Evolutionary conservation across 1,140 invertebrate species (phyloP).

Genomic region (Drosophila pandora): DNA sequence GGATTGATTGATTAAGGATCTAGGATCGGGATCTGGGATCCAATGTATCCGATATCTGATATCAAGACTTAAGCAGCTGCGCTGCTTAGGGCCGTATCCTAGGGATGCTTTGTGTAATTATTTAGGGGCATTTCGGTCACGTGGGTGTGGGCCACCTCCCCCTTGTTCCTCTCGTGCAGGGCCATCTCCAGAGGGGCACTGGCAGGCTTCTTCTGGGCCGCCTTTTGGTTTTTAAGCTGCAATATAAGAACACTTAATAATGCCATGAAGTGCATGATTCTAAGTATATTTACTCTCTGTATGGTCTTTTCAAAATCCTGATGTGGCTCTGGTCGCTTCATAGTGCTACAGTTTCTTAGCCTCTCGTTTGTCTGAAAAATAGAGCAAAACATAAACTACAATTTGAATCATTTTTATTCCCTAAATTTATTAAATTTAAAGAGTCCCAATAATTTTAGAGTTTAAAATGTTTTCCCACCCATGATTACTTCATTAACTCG

Average conservation of each 20-base stretch:
- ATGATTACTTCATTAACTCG: slow-evolving; percentile 76
- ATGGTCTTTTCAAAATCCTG: slow-evolving; percentile 83
- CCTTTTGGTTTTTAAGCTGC: slow-evolving; percentile 82
- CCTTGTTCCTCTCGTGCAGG: slow-evolving; percentile 76
- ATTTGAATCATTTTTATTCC: no score
- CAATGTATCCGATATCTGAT: slow-evolving; percentile 13
- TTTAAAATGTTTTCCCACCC: slow-evolving; percentile 1
- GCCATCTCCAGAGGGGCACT: slow-evolving; percentile 71
- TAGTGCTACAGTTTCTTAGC: slow-evolving; percentile 73
- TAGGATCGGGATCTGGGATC: slow-evolving; percentile 9
- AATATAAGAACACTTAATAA: neutral
- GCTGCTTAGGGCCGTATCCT: slow-evolving; percentile 74
- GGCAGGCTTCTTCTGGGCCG: slow-evolving; percentile 71
- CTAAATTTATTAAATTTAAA: no score
- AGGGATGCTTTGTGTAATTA: slow-evolving; percentile 83
- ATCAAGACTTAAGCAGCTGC: slow-evolving; percentile 64
- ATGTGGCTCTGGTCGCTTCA: slow-evolving; percentile 79
- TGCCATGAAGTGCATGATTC: neutral
- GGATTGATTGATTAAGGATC: slow-evolving; percentile 12
- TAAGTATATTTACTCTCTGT: slow-evolving; percentile 73
- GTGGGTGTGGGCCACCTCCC: slow-evolving; percentile 66
- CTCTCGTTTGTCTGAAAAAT: slow-evolving; percentile 67
- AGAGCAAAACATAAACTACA: slow-evolving; percentile 1
- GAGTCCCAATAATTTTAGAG: no score
- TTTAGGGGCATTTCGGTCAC: slow-evolving; percentile 79